phyloP scores from a whole-genome alignment of 1,140 invertebrate species.

The Lordiphosa mommai region DNA sequence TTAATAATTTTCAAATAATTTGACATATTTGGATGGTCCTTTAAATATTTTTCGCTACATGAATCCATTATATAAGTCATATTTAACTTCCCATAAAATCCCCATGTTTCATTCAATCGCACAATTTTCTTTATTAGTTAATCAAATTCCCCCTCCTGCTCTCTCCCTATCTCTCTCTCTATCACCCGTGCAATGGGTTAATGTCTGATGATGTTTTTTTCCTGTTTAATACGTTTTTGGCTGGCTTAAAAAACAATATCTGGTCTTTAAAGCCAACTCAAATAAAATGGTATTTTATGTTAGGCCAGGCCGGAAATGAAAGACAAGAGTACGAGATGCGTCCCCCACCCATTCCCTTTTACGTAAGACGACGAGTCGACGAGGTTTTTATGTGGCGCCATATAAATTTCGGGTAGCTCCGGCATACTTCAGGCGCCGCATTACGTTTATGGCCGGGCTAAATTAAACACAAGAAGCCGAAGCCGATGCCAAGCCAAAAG shows the following conservation, averaged over 20 bases:
- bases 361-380: constrained; percentile 1
- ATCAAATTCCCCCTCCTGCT: constrained; percentile 18
- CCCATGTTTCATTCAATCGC: too few species aligned
- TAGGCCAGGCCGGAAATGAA: constrained; percentile 57
- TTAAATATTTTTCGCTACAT: too few species aligned
- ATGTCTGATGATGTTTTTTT: constrained; percentile 8
- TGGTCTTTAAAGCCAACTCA: constrained; percentile 52
- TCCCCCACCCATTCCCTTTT: not conserved
- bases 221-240: too few species aligned
- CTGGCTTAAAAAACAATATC: constrained; percentile 41
- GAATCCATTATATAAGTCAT: too few species aligned
- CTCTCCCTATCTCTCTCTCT: too few species aligned
- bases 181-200: constrained; percentile 39
- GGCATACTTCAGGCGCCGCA: constrained; percentile 66
- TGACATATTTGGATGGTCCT: too few species aligned
- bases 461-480: constrained; percentile 72
- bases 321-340: constrained; percentile 26
- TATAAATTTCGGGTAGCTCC: constrained; percentile 62
- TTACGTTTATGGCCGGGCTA: constrained; percentile 72
- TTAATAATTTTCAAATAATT: too few species aligned
- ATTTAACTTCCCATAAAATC: too few species aligned
- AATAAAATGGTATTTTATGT: constrained; percentile 70
- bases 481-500: constrained; percentile 30
- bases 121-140: not conserved
- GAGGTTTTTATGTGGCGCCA: constrained; percentile 63